phyloP scores from a whole-genome alignment of 2,888 invertebrate species.

The Cataglyphis livida region DNA sequence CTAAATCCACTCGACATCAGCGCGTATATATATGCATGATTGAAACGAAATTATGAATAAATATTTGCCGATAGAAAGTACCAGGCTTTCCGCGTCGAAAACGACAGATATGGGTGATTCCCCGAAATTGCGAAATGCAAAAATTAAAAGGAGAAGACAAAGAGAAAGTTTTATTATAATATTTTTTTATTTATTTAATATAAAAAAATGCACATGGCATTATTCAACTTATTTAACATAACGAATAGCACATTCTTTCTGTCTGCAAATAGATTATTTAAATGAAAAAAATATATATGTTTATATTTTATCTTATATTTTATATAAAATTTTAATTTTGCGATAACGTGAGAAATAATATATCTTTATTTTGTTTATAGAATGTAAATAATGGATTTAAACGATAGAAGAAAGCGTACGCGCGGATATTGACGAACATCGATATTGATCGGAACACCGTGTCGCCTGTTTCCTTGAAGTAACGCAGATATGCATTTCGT shows the following conservation, averaged over 20 bases:
- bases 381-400: not conserved
- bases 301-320: not conserved
- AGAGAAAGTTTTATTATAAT: not conserved
- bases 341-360: not conserved
- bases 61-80: slow-evolving; percentile 68
- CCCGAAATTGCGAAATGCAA: not conserved
- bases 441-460: not conserved
- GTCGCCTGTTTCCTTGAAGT: not conserved
- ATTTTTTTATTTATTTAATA: slow-evolving; percentile 1
- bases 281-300: not conserved
- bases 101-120: not conserved
- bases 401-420: not conserved
- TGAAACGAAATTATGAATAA: slow-evolving; percentile 75
- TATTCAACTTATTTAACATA: not conserved
- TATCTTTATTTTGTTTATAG: not conserved
- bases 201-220: not conserved
- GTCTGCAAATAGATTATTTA: not conserved
- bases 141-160: not conserved
- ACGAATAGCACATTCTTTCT: not conserved
- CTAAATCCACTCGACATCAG: slow-evolving; percentile 70
- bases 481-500: slow-evolving; percentile 33
- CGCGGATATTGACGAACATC: not conserved
- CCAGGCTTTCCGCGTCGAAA: not conserved
- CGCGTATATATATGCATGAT: slow-evolving; percentile 59
- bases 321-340: not conserved